Base-by-base conservation (phyloP, 2,797 vertebrate species). In the Fistularia commersonii region DNA sequence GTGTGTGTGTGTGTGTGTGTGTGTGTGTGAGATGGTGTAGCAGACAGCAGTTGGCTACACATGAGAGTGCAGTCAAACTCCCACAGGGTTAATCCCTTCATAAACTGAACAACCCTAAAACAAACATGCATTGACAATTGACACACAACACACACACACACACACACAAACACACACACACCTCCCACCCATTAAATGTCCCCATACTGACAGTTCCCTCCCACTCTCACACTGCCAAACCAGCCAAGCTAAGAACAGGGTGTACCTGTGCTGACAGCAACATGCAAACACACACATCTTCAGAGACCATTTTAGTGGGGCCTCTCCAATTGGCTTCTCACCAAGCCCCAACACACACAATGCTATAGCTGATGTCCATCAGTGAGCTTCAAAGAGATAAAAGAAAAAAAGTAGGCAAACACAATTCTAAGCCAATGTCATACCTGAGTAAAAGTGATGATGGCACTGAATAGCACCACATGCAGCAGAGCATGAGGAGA, bases 71-170 rank as follows among this genome's bases (percentile, higher is more conserved):
- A 72, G 64, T 72, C 49, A 51, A 68, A 75, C 71, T 79, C 75
- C 75, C 72, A 74, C 72, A 68, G 67, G 80, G 79, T 70, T 74
- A 72, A 81, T 82, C 61, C 62, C 49, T 62, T 69, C 47, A 61
- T 56, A 72, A 36, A 60, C 36, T 57, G 69, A 69, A 74, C 66
- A 77, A 49, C 62, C 56, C 73, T 55, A 15, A 54, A 45, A 59
- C 51, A 54, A 40, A 61, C 50, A 64, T 47, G 54, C 51, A 54
- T 7, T 6, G 4, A 53, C 45, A n/a, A n/a, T n/a, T n/a, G n/a
- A n/a, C n/a, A n/a, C n/a, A n/a, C n/a, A n/a, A n/a, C n/a, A n/a
- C n/a, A n/a, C n/a, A n/a, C n/a, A n/a, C n/a, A 7, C 39, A 23
- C 8, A 38, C 42, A 38, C 9, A 41, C 8, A 15, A 15, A 43